A percentile compares a stretch with the other conserved stretches of the same genome.
These are phyloP conservation scores for Alligator sinensis DNA, from an alignment of 2,113 vertebrate species.

Conservation along the genomic window DNA sequence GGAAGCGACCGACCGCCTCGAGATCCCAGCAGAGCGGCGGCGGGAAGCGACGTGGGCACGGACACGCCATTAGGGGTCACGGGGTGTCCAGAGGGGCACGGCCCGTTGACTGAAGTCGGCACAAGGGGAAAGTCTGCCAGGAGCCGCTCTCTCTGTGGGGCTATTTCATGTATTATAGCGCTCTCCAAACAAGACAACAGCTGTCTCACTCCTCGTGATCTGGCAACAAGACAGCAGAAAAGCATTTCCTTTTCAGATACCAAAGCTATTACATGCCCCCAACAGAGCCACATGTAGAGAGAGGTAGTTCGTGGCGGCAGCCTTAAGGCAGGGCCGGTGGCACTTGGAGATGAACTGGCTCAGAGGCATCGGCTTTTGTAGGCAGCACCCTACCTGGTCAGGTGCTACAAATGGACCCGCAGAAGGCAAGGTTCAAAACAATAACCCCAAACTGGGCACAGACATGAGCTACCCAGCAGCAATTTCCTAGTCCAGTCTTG, in stretches of 20 bases:
- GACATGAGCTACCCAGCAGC: fast-evolving
- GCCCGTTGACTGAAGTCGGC: conserved; percentile 1
- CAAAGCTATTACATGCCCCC: background rate
- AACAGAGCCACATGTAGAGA: background rate
- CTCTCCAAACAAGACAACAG: conserved; percentile 20
- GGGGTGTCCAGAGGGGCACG: background rate
- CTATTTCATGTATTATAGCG: background rate
- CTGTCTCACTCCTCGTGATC: background rate
- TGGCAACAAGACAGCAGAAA: background rate
- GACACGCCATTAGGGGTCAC: background rate
- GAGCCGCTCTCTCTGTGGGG: conserved; percentile 3
- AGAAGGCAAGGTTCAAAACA: background rate
- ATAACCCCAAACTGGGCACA: background rate
- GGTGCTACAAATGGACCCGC: no score
- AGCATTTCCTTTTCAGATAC: background rate
- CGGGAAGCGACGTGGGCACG: no score
- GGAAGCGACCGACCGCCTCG: background rate
- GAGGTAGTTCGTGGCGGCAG: no score
- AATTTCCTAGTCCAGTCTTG: fast-evolving
- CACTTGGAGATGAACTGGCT: no score
- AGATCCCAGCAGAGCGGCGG: background rate
- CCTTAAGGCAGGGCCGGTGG: no score
- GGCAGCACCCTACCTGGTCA: background rate
- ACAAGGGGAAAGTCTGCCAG: background rate
- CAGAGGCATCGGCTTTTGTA: background rate